Evolutionary conservation across 2,113 vertebrate genomes (phyloP), one percentile per base, ranked within the genome.

Genomic region (Blennius ocellaris): DNA sequence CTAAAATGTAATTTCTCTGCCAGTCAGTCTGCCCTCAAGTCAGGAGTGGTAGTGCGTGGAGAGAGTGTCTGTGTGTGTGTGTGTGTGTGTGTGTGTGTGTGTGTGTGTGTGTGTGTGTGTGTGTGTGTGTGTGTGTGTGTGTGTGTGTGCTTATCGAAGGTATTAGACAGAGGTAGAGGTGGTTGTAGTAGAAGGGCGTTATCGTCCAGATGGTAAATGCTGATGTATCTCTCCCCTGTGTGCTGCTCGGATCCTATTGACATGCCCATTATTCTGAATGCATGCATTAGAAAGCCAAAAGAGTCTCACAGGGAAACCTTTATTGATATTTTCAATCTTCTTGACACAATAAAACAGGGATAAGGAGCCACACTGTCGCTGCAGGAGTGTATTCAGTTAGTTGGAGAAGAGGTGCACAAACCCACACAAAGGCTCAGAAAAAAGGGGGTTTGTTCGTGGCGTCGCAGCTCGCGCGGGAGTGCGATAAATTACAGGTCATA

Each of bases 401-500:
- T 48, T 53, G 76, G 44, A 83, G 62, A 76, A 53, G 36, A 39
- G 21, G 45, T 6, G 45, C 39, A 61, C n/a, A 58, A 52, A 56
- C 10, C 63, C 62, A 69, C 7, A 74, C 62, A 69, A 48, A 69
- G 74, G 14, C 3, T 8, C 11, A 54, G 71, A 76, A 30, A 76
- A 30, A 30, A 68, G 62, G 40, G 7, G 44, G 65, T n/a, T 43
- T 7, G 53, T 62, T 78, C 64, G 15, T 43, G 60, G 37, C 0
- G 11, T 3, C 14, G 72, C 52, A 11, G 63, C 71, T 78, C 4
- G 65, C 59, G 55, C 8, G n/a, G 65, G 21, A 41, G 72, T 6
- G 10, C 10, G 7, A 70, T 82, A 64, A 78, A 87, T 83, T 50
- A 50, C 41, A 49, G 71, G 78, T 79, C 76, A 81, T 84, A 44